Evolutionary conservation across 2,113 vertebrate genomes (phyloP).

Genomic region (Shinisaurus crocodilurus): DNA sequence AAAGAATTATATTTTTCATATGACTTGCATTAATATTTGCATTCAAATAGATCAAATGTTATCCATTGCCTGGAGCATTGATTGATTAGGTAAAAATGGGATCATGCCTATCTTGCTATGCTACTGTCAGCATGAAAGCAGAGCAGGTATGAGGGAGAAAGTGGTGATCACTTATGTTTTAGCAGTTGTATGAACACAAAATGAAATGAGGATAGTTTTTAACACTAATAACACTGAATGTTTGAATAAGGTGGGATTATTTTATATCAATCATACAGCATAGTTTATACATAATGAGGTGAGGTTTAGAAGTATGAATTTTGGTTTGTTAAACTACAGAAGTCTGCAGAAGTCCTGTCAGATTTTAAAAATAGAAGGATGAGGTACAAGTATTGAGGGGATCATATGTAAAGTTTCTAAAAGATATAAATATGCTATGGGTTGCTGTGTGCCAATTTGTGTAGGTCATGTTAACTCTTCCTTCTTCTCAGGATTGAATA

Average conservation of each 20-base stretch:
- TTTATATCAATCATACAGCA: neutral
- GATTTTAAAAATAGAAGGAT: neutral
- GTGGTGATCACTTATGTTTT: neutral
- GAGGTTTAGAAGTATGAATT: neutral
- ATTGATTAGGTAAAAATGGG: neutral
- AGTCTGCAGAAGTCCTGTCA: neutral
- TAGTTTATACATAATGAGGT: neutral
- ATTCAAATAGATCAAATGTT: neutral
- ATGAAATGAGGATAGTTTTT: neutral
- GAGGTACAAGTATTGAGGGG: neutral
- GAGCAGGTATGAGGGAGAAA: neutral
- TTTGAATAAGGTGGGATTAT: neutral
- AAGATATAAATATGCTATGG: neutral
- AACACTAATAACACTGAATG: neutral
- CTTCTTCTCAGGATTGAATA: constrained; percentile 87
- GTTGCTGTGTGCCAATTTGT: neutral
- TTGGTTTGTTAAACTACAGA: neutral
- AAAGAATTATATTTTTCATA: neutral
- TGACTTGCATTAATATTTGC: neutral
- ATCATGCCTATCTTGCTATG: neutral
- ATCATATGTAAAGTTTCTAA: neutral
- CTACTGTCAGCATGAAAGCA: too few relatives aligned
- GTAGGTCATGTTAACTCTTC: constrained; percentile 30
- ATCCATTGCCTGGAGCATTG: neutral
- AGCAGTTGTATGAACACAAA: neutral